These are phyloP conservation scores for Branchellion lobata DNA, from an alignment of 2,888 invertebrate genomes.

Conservation along the genomic window DNA sequence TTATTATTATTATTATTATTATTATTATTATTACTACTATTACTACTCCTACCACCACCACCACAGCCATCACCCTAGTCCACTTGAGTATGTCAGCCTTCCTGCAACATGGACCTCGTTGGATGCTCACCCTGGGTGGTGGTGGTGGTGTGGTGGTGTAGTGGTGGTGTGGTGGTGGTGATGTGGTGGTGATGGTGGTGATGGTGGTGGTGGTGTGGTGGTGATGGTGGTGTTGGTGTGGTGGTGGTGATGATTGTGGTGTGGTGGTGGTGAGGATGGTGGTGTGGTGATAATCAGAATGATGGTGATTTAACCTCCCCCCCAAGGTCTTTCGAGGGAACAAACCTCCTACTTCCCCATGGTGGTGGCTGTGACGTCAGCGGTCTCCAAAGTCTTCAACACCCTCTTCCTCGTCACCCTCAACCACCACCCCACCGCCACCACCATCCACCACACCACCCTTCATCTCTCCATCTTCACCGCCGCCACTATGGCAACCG, in stretches of 20 bases:
- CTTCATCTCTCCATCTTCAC: not conserved
- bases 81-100: not conserved
- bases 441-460: not conserved
- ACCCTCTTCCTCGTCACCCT: not conserved
- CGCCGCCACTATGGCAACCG: not conserved
- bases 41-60: no score
- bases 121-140: slow-evolving; percentile 11
- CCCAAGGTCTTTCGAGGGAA: not conserved
- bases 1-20: no score
- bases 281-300: no score
- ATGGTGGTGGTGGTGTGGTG: slow-evolving; percentile 28
- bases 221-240: slow-evolving; percentile 16
- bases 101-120: slow-evolving; percentile 3
- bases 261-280: no score
- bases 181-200: slow-evolving; percentile 26
- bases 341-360: slow-evolving; percentile 1
- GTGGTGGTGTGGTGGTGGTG: slow-evolving; percentile 30
- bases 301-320: not conserved
- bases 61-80: not conserved
- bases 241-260: no score
- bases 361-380: not conserved
- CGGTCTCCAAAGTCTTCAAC: not conserved
- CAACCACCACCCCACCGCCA: not conserved
- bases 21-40: no score
- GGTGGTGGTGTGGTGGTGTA: slow-evolving; percentile 30